Evolutionary conservation across 2,797 vertebrate species (phyloP).

Genomic region (Tokudaia muenninki): DNA sequence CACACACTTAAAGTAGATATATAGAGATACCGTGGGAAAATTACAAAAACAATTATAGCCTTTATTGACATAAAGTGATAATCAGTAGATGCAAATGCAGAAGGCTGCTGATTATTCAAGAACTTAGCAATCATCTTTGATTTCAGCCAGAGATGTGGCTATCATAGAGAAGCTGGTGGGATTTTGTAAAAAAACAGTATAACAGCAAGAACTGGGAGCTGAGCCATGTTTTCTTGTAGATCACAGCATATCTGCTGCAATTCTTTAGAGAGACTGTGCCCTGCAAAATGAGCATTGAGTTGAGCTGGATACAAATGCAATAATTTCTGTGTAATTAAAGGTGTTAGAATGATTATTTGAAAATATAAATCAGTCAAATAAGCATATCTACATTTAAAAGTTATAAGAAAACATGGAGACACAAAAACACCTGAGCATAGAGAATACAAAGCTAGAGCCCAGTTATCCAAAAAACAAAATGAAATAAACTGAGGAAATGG

Average conservation of each 20-base stretch:
- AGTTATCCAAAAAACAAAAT: background rate
- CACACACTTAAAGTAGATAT: background rate
- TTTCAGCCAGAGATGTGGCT: background rate
- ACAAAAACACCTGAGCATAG: background rate
- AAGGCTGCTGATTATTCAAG: background rate
- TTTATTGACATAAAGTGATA: background rate
- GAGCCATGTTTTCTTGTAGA: background rate
- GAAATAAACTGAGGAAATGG: background rate
- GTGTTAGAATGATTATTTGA: background rate
- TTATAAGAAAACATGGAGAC: background rate
- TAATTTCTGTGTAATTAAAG: background rate
- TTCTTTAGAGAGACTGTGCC: background rate
- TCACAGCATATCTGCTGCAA: rapidly evolving
- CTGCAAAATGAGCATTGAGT: background rate
- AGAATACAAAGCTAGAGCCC: background rate
- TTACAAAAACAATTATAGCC: background rate
- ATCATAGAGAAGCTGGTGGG: too few species aligned
- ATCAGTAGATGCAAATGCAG: background rate
- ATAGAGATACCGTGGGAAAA: background rate
- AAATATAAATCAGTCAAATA: background rate
- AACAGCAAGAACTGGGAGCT: rapidly evolving
- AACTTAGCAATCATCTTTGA: background rate
- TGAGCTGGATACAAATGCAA: background rate
- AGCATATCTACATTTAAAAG: background rate
- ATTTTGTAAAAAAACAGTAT: background rate